Evolutionary conservation across 2,888 invertebrate genomes (phyloP).

Genomic region (Synanthedon myopaeformis): DNA sequence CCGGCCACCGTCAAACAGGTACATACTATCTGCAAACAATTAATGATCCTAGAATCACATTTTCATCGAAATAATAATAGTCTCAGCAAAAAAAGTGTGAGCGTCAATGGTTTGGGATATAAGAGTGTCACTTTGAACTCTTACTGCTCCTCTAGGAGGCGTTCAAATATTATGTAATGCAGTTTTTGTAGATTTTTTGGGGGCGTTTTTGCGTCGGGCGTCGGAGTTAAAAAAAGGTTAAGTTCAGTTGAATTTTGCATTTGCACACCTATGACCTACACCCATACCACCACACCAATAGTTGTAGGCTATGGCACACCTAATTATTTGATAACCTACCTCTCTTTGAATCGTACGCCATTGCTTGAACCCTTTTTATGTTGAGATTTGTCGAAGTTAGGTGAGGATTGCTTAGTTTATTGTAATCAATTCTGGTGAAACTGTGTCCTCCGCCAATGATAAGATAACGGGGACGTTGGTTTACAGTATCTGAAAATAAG

Average conservation of each 20-base stretch:
- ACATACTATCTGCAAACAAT: conserved; percentile 33
- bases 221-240: not conserved
- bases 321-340: conserved; percentile 18
- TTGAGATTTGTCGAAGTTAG: conserved; percentile 53
- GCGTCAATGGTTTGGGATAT: too few species aligned
- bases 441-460: conserved; percentile 69
- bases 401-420: conserved; percentile 75
- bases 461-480: conserved; percentile 51
- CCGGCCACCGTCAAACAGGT: conserved; percentile 41
- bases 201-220: too few species aligned
- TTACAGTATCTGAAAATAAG: conserved; percentile 16
- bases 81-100: too few species aligned
- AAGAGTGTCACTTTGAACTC: too few species aligned
- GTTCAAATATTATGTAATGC: too few species aligned
- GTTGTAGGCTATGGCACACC: too few species aligned
- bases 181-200: too few species aligned
- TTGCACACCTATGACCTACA: too few species aligned
- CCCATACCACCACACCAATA: too few species aligned
- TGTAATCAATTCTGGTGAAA: conserved; percentile 74
- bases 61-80: too few species aligned
- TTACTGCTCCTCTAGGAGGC: too few species aligned
- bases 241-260: not conserved
- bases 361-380: conserved; percentile 70
- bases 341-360: conserved; percentile 72
- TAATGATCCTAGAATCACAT: not conserved